phyloP scores from a whole-genome alignment of 2,797 vertebrate species.

The Scyliorhinus canicula region DNA sequence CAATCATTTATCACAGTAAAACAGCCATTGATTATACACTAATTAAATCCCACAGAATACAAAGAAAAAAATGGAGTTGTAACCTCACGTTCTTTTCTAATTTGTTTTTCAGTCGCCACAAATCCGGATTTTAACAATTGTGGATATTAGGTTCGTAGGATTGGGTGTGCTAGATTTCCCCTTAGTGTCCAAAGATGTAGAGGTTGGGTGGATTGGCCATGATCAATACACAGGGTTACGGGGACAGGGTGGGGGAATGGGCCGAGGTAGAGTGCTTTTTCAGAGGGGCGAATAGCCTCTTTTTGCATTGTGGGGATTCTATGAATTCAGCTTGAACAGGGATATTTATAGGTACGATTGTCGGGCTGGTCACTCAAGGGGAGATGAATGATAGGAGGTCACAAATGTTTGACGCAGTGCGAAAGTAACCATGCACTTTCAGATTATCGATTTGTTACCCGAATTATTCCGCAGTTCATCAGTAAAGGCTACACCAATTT shows the following conservation, averaged over 20 bases:
- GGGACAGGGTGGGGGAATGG: too few species aligned
- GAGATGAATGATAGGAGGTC: not conserved
- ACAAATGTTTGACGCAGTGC: not conserved
- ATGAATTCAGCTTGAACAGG: not conserved
- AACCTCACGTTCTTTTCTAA: not conserved
- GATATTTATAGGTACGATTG: not conserved
- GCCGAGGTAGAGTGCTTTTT: too few species aligned
- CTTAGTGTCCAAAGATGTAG: too few species aligned
- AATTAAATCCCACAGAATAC: not conserved
- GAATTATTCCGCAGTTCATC: not conserved
- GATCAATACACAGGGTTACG: too few species aligned
- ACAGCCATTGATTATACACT: not conserved
- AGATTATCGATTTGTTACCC: not conserved
- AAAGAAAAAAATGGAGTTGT: not conserved
- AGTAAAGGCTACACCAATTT: too few species aligned
- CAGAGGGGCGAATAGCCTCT: too few species aligned
- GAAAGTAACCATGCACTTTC: not conserved
- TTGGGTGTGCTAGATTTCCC: too few species aligned
- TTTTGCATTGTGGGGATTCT: too few species aligned
- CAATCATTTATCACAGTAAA: not conserved
- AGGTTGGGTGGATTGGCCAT: too few species aligned
- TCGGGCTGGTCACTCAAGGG: not conserved
- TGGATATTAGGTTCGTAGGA: too few species aligned
- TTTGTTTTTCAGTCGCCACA: not conserved
- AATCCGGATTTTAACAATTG: not conserved